These are phyloP conservation scores for Trypoxylus dichotomus DNA, from an alignment of 1,140 invertebrate species.

Conservation along the genomic window DNA sequence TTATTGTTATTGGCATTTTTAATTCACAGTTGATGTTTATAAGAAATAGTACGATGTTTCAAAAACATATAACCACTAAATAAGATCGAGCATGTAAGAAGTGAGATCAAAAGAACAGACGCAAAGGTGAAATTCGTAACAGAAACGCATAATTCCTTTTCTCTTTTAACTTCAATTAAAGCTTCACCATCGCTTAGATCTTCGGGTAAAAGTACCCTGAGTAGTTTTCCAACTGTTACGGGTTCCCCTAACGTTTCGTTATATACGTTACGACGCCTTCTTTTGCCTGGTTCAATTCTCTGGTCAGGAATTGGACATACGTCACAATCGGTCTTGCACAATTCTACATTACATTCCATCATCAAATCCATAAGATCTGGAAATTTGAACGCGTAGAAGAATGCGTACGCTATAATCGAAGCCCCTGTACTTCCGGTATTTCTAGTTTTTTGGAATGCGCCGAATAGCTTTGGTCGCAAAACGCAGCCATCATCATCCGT, in stretches of 20 bases:
- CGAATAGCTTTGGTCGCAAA: conserved; percentile 80
- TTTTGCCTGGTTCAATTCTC: conserved; percentile 63
- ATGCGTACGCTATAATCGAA: conserved; percentile 77
- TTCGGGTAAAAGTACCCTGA: conserved; percentile 68
- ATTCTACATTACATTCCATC: conserved; percentile 81
- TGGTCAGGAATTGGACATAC: conserved; percentile 70
- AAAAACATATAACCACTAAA: conserved; percentile 52
- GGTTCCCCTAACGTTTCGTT: conserved; percentile 60
- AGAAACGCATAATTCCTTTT: conserved; percentile 54
- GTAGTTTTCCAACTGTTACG: conserved; percentile 62
- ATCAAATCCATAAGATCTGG: conserved; percentile 84
- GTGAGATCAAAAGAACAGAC: conserved; percentile 50
- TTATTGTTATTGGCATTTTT: not conserved
- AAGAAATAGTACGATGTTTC: conserved; percentile 37
- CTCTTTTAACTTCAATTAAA: conserved; percentile 41
- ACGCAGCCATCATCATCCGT: conserved; percentile 80
- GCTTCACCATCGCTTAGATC: conserved; percentile 56
- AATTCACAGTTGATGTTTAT: conserved; percentile 13
- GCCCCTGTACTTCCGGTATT: conserved; percentile 72
- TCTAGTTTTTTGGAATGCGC: conserved; percentile 77
- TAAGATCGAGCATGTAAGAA: conserved; percentile 52
- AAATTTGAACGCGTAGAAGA: conserved; percentile 86
- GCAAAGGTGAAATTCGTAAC: conserved; percentile 53
- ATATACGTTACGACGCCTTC: conserved; percentile 57
- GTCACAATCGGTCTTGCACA: conserved; percentile 80